phyloP scores from a whole-genome alignment of 2,888 invertebrate species.

The Pterostichus niger region DNA sequence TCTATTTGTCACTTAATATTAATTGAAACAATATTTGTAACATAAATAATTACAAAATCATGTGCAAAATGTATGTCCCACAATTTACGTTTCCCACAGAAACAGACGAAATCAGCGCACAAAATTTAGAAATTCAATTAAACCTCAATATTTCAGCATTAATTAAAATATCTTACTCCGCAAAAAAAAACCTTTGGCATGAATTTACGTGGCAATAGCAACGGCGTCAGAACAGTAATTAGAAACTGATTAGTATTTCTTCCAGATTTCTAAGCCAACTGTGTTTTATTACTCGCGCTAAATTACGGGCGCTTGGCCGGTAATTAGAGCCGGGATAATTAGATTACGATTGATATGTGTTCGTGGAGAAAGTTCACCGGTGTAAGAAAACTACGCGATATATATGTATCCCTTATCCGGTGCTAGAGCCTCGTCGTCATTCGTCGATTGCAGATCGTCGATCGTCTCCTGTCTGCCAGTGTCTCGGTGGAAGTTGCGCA shows the following conservation, averaged over 20 bases:
- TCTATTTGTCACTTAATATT: too few relatives aligned
- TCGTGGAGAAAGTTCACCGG: slow-evolving; percentile 49
- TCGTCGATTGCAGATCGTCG: slow-evolving; percentile 32
- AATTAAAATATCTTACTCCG: slow-evolving; percentile 29
- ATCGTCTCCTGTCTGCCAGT: slow-evolving; percentile 47
- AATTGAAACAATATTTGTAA: too few relatives aligned
- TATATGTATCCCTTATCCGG: slow-evolving; percentile 64
- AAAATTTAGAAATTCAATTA: slow-evolving; percentile 18
- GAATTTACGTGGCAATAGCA: background rate
- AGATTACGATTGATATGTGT: slow-evolving; percentile 63
- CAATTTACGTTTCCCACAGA: slow-evolving; percentile 15
- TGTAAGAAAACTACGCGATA: slow-evolving; percentile 51
- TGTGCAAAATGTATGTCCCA: background rate
- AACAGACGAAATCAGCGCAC: background rate
- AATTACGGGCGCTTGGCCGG: slow-evolving; percentile 37
- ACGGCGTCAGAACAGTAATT: slow-evolving; percentile 43
- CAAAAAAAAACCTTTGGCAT: slow-evolving; percentile 1
- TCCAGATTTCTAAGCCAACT: slow-evolving; percentile 54
- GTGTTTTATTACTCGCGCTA: slow-evolving; percentile 45
- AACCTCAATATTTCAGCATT: slow-evolving; percentile 14
- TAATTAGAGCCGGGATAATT: slow-evolving; percentile 60
- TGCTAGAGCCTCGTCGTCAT: background rate
- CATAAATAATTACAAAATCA: too few relatives aligned
- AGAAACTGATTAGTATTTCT: slow-evolving; percentile 54
- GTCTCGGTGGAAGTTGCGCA: slow-evolving; percentile 61